Base-by-base conservation (phyloP, 2,797 vertebrate species). In the Emys orbicularis region DNA sequence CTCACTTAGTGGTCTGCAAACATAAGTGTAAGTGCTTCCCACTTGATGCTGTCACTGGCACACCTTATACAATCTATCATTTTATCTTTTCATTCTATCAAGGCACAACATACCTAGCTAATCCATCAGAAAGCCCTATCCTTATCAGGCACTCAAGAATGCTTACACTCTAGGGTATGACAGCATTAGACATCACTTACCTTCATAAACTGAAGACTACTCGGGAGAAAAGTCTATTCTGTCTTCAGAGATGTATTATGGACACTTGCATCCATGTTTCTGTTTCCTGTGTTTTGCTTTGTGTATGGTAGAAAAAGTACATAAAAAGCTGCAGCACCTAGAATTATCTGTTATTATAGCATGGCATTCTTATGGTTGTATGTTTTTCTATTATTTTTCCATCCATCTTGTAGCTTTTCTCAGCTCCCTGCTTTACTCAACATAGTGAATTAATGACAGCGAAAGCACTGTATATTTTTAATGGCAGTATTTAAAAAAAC, bases 101-200 rank as follows among this genome's bases (percentile, higher is more conserved):
- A 88, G 95, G 89, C 95, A 91, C 88, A 97, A 87, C 96, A 96
- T 96, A 97, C 94, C 93, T 96, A 90, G 94, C 95, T 97, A 97
- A 97, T 97, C 97, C 97, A 97, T 97, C 94, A 96, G 95, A 97
- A 97, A 97, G 97, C 96, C 97, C 83, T 94, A 97, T 96, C 90
- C 95, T 97, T 97, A 97, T 98, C 97, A 97, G 96, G 95, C 87
- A 83, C 95, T 97, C 89, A 87, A 81, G 95, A 97, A 97, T 95
- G 92, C 92, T 95, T 96, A 94, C 87, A 94, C 94, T 94, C 52
- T 96, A 83, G 90, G 89, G 52, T 95, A 74, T 97, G 95, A 95
- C 93, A 96, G 88, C 83, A 86, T 95, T 95, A 96, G 97, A 93
- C 96, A 97, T 96, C 95, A 91, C 94, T 97, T 97, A 94, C 90